phyloP scores from a whole-genome alignment of 1,140 invertebrate genomes.

The Proales similis region DNA sequence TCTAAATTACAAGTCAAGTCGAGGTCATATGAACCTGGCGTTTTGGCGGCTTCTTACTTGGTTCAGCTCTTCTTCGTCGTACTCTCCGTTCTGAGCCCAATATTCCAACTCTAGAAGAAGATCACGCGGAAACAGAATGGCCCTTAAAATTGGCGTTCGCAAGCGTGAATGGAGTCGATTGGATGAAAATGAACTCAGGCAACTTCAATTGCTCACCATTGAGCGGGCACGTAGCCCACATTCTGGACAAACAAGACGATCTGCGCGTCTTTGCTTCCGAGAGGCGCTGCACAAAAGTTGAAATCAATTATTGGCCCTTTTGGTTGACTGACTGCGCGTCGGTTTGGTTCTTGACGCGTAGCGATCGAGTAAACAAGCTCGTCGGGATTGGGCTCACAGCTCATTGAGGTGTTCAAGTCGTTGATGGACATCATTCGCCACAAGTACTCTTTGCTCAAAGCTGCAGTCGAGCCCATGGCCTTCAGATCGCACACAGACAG shows the following conservation, averaged over 20 bases:
- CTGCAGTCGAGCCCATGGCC: slow-evolving; percentile 46
- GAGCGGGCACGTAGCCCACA: slow-evolving; percentile 45
- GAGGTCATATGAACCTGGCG: background rate
- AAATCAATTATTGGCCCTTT: slow-evolving; percentile 47
- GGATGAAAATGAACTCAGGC: background rate
- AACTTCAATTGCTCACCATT: slow-evolving; percentile 44
- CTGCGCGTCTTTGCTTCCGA: slow-evolving; percentile 46
- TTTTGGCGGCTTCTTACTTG: slow-evolving; percentile 42
- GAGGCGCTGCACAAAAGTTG: slow-evolving; percentile 51
- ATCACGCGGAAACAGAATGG: slow-evolving; percentile 51
- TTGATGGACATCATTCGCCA: slow-evolving; percentile 50
- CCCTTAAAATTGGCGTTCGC: slow-evolving; percentile 41
- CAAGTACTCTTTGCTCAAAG: slow-evolving; percentile 51
- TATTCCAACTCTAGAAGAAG: slow-evolving; percentile 51
- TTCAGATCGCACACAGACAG: slow-evolving; percentile 49
- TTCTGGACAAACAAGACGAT: slow-evolving; percentile 51
- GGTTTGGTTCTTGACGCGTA: slow-evolving; percentile 41
- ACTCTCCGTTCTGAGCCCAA: slow-evolving; percentile 52
- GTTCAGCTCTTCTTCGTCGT: slow-evolving; percentile 51
- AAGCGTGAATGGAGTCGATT: background rate
- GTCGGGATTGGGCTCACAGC: slow-evolving; percentile 47
- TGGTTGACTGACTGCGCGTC: slow-evolving; percentile 14
- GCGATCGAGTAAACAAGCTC: slow-evolving; percentile 48
- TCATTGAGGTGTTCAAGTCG: slow-evolving; percentile 50
- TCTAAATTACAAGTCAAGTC: slow-evolving; percentile 42